Evolutionary conservation across 2,888 invertebrate species (phyloP), one percentile per base, ranked within the genome.

Genomic region (Philereme transversata): DNA sequence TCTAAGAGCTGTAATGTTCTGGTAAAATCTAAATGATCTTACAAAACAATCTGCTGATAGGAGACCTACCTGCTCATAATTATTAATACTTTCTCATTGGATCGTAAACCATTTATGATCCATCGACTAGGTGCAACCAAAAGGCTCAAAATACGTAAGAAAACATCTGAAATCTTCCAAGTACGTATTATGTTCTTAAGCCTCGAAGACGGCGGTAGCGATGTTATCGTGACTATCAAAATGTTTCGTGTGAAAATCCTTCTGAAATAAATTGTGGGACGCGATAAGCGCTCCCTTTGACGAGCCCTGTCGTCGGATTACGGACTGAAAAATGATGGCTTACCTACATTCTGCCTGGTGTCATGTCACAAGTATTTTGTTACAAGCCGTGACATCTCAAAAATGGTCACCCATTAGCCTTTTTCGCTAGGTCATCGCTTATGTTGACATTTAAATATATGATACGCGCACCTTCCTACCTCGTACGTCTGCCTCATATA

Each of bases 211-310:
- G 75, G 53, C 78, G 75, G 81, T 78, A 78, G 78, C 73, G 71
- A 77, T 81, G 80, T 81, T 81, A 87, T 84, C 85, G 82, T 82
- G 67, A 65, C 68, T 68, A 63, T 63, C 66, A 67, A 64, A 68
- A 65, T 50, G 65, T 62, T 84, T 87, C 86, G 82, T 82, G 83
- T 79, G 80, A 76, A 83, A 87, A 87, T 86, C 87, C 88, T 74
- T 71, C 69, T 79, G 82, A 88, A 88, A 90, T 89, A 90, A 91
- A 92, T 92, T 90, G 87, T 82, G 84, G 81, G 73, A 76, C 76
- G 77, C 85, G 90, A 90, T 90, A 90, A 91, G 89, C 89, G 89
- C 78, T 87, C 88, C 84, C 90, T 91, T 90, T 91, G 90, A 91
- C 90, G 90, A 90, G 83, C 68, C 79, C 82, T 84, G 87, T 87